Percentiles rank a stretch among this genome's conserved stretches.
Evolutionary conservation across 2,113 vertebrate genomes (phyloP).

Genomic region (Lathamus discolor): DNA sequence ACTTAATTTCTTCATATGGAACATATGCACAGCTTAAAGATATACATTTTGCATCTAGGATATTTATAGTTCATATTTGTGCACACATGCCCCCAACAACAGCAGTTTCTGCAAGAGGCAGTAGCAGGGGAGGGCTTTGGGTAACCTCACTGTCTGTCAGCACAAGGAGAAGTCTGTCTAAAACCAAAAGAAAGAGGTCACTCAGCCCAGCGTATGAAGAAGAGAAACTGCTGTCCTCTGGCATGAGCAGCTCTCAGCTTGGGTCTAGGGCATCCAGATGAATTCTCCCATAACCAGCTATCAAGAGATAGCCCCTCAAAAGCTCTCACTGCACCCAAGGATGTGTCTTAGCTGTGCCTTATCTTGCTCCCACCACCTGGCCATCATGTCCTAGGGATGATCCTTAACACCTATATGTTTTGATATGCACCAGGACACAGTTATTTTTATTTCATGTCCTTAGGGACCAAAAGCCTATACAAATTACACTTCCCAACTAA

Average conservation of each 20-base stretch:
- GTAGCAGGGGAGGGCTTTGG: rapidly evolving
- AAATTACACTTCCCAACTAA: neutral
- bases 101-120: neutral
- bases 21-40: neutral
- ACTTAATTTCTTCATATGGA: neutral
- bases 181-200: neutral
- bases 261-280: neutral
- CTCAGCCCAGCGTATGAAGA: neutral
- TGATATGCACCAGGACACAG: neutral
- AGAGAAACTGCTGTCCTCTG: neutral
- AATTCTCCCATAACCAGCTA: neutral
- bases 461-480: neutral
- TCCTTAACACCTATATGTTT: neutral
- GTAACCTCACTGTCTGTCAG: neutral
- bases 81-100: rapidly evolving
- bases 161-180: neutral
- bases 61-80: neutral
- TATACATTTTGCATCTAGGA: neutral
- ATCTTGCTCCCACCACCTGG: neutral
- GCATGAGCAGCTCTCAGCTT: neutral
- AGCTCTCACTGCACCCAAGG: neutral
- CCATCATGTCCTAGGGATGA: neutral
- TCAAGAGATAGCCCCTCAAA: neutral
- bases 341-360: neutral
- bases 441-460: neutral